A percentile compares a stretch with the other conserved stretches of the same genome.
Conservation (phyloP, 2,797 vertebrate species). For the Aythya fuligula region DNA sequence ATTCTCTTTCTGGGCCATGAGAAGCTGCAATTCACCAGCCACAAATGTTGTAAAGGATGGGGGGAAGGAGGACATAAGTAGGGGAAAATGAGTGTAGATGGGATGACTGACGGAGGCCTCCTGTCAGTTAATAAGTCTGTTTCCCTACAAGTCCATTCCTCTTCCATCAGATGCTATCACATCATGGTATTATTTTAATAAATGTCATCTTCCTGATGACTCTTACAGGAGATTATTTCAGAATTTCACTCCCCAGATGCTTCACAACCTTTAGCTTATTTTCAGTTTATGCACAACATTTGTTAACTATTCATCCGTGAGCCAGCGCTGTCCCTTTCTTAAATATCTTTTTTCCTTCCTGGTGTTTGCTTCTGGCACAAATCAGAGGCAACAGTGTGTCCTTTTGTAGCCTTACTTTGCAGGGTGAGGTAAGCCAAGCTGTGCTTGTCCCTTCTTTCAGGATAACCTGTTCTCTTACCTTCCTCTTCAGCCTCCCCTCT, state of each 20-base stretch:
- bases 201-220: background rate
- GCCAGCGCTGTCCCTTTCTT: accelerated
- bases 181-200: background rate
- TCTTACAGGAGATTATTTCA: background rate
- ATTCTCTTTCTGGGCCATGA: background rate
- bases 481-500: background rate
- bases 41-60: background rate
- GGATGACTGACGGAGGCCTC: background rate
- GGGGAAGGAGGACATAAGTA: background rate
- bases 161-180: background rate
- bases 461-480: background rate
- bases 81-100: background rate
- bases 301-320: background rate
- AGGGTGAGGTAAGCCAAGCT: background rate
- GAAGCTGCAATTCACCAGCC: background rate
- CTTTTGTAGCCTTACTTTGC: background rate
- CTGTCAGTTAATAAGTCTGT: background rate
- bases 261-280: background rate
- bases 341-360: background rate
- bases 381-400: background rate
- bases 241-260: background rate
- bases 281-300: background rate
- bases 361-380: background rate
- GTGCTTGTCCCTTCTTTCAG: background rate
- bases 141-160: background rate